These are phyloP conservation scores for Ephestia elutella DNA, from an alignment of 1,140 invertebrate genomes.

Conservation along the genomic window DNA sequence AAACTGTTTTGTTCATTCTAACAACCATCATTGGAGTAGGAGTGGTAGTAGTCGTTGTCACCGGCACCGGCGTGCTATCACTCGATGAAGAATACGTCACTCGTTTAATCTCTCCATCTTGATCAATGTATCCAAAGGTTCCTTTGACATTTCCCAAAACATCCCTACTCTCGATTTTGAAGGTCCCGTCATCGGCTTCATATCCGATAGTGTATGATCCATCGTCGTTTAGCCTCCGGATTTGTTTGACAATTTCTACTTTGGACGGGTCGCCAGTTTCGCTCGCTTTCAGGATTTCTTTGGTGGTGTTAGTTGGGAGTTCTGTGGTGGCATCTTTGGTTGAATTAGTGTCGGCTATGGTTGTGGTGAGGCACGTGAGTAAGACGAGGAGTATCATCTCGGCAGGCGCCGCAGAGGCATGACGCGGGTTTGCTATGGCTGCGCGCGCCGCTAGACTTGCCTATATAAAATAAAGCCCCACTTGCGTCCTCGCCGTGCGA, in stretches of 20 bases:
- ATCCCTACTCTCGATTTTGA: conserved; percentile 89
- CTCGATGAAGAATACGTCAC: conserved; percentile 84
- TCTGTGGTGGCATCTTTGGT: conserved; percentile 49
- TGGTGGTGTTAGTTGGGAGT: conserved; percentile 45
- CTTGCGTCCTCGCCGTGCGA: conserved; percentile 57
- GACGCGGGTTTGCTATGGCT: conserved; percentile 49
- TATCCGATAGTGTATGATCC: conserved; percentile 90
- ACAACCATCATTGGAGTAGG: conserved; percentile 57
- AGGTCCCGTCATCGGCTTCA: conserved; percentile 88
- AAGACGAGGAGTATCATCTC: conserved; percentile 57
- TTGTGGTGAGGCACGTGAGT: conserved; percentile 57
- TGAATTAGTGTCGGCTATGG: conserved; percentile 75
- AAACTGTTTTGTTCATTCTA: conserved; percentile 65
- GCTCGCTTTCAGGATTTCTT: conserved; percentile 72
- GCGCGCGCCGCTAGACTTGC: conserved; percentile 40
- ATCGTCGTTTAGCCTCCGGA: conserved; percentile 87
- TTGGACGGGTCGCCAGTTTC: conserved; percentile 75
- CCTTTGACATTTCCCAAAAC: conserved; percentile 88
- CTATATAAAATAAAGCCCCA: conserved; percentile 72
- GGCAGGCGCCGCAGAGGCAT: conserved; percentile 54
- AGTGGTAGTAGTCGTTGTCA: conserved; percentile 63
- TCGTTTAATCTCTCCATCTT: conserved; percentile 85
- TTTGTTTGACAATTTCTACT: conserved; percentile 82
- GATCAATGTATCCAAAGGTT: conserved; percentile 89
- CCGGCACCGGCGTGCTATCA: conserved; percentile 70